Evolutionary conservation across 2,797 vertebrate species (phyloP).

Genomic region (Gymnoscopelus microlampas): DNA sequence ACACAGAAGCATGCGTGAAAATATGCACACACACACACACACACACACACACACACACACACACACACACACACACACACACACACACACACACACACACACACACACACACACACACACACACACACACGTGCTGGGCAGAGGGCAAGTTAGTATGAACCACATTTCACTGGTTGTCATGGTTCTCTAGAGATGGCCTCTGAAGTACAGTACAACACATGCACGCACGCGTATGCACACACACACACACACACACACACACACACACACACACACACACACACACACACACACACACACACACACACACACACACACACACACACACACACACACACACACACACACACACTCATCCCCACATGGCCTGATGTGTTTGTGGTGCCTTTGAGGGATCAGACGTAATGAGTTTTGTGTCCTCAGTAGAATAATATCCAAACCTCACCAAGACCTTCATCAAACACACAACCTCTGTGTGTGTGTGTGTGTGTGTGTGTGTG

Average conservation of each 20-base stretch:
- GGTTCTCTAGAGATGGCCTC: constrained; percentile 7
- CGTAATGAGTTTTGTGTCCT: constrained; percentile 56
- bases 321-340: neutral
- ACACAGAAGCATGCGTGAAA: too few relatives aligned
- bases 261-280: neutral
- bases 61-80: constrained; percentile 11
- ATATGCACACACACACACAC: neutral
- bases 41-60: neutral
- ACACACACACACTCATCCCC: constrained; percentile 22
- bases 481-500: neutral
- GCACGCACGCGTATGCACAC: neutral
- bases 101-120: neutral
- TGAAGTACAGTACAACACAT: neutral
- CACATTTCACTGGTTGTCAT: constrained; percentile 11
- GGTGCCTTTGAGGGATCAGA: constrained; percentile 46
- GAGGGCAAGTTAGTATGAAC: neutral
- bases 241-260: neutral
- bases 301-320: neutral
- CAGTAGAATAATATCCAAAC: constrained; percentile 39
- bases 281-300: neutral
- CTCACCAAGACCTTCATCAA: neutral
- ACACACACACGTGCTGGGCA: neutral
- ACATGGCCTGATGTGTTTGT: constrained; percentile 41
- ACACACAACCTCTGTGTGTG: neutral
- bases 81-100: constrained; percentile 2